Evolutionary conservation across 2,888 invertebrate genomes (phyloP).

Genomic region (Clusia tigrina): DNA sequence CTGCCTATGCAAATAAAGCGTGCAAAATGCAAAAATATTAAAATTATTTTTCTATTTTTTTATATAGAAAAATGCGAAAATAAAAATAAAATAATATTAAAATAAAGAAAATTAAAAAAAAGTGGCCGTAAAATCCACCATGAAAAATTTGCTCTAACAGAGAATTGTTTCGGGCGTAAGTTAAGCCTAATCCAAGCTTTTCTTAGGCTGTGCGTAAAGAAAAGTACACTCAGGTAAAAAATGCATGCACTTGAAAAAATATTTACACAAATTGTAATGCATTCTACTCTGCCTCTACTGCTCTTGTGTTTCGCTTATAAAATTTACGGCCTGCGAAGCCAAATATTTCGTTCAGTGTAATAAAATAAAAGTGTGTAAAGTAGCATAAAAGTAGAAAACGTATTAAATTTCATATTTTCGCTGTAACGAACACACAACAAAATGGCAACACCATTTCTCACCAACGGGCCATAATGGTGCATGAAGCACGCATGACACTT

Average conservation of each 20-base stretch:
- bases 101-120: no score
- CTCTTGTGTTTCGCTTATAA: no score
- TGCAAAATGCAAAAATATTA: conserved; percentile 31
- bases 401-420: conserved; percentile 29
- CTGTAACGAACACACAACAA: conserved; percentile 11
- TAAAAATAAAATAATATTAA: not conserved
- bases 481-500: not conserved
- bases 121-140: not conserved
- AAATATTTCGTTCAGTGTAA: not conserved
- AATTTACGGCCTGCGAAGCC: no score
- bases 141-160: conserved; percentile 8
- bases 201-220: no score
- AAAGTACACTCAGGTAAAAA: no score
- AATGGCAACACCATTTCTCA: not conserved
- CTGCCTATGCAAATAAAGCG: conserved; percentile 26
- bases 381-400: not conserved
- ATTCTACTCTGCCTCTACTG: no score
- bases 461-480: conserved; percentile 28
- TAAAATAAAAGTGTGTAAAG: not conserved
- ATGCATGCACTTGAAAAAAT: no score
- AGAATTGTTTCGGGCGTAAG: conserved; percentile 11
- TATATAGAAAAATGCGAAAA: conserved; percentile 19
- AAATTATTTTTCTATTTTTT: conserved; percentile 37
- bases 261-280: no score
- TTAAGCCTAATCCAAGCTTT: conserved; percentile 7